These are phyloP conservation scores for Sericinus montela DNA, from an alignment of 2,888 invertebrate species.

Conservation along the genomic window DNA sequence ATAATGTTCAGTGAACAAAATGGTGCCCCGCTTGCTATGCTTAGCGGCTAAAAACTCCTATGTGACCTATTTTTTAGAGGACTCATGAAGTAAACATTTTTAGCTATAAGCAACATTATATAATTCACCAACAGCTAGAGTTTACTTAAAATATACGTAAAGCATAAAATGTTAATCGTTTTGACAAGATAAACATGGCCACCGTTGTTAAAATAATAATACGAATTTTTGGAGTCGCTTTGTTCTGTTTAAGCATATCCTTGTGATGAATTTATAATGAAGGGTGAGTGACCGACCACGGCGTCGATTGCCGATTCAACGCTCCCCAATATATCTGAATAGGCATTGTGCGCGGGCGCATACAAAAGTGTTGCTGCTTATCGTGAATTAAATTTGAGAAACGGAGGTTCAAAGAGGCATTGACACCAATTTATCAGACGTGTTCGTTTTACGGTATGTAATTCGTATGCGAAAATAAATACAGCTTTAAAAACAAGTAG, in stretches of 20 bases:
- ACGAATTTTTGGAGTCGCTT: constrained; percentile 32
- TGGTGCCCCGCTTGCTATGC: too few species aligned
- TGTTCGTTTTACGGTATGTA: constrained; percentile 26
- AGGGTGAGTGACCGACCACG: constrained; percentile 57
- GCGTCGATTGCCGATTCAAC: constrained; percentile 56
- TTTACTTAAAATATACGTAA: too few species aligned
- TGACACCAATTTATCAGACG: constrained; percentile 50
- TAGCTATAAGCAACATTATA: too few species aligned
- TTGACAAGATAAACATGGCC: too few species aligned
- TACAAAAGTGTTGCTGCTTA: constrained; percentile 54
- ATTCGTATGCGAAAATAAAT: constrained; percentile 17
- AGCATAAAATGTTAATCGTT: too few species aligned
- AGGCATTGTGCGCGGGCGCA: constrained; percentile 65
- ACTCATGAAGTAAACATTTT: too few species aligned
- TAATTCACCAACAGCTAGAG: too few species aligned
- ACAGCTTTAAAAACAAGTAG: too few species aligned
- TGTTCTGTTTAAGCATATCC: constrained; percentile 34
- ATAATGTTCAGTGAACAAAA: too few species aligned
- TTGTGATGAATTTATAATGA: constrained; percentile 44
- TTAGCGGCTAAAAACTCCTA: too few species aligned
- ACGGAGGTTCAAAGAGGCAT: constrained; percentile 51
- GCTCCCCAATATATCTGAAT: constrained; percentile 62
- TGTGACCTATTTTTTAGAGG: too few species aligned
- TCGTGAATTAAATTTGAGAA: constrained; percentile 57
- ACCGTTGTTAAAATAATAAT: constrained; percentile 14